phyloP scores from a whole-genome alignment of 1,140 invertebrate genomes.

The Musca vetustissima region DNA sequence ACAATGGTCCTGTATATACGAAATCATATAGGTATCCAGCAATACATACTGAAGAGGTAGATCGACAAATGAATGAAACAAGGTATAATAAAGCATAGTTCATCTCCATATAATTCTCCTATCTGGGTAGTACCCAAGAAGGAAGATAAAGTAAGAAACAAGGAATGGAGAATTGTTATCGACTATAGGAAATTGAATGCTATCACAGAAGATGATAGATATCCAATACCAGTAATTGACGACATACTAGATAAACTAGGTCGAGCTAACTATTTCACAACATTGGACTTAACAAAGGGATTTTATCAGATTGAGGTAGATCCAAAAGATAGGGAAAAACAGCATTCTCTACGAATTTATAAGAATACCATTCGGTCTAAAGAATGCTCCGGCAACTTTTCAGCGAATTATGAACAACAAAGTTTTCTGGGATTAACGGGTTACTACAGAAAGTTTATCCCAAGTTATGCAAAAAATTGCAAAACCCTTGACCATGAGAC shows the following conservation, averaged over 20 bases:
- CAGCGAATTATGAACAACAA: slow-evolving; percentile 54
- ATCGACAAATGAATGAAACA: slow-evolving; percentile 46
- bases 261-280: slow-evolving; percentile 42
- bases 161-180: slow-evolving; percentile 53
- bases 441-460: background rate
- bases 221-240: slow-evolving; percentile 59
- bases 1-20: background rate
- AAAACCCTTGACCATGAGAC: too few relatives aligned
- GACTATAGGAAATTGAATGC: slow-evolving; percentile 54
- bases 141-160: slow-evolving; percentile 42
- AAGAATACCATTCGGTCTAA: slow-evolving; percentile 53
- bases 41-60: background rate
- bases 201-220: slow-evolving; percentile 50
- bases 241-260: slow-evolving; percentile 45
- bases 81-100: slow-evolving; percentile 49
- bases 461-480: too few relatives aligned
- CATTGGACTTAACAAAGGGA: slow-evolving; percentile 44
- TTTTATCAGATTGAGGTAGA: slow-evolving; percentile 43
- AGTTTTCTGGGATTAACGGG: too few relatives aligned
- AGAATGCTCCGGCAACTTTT: slow-evolving; percentile 54
- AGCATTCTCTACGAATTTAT: slow-evolving; percentile 29
- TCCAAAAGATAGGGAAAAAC: slow-evolving; percentile 24
- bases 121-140: slow-evolving; percentile 56
- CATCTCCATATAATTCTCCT: slow-evolving; percentile 47
- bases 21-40: background rate